Percentiles rank a stretch among this genome's conserved stretches.
These are phyloP conservation scores for Callocephalon fimbriatum DNA, from an alignment of 2,113 vertebrate genomes.

Conservation along the genomic window DNA sequence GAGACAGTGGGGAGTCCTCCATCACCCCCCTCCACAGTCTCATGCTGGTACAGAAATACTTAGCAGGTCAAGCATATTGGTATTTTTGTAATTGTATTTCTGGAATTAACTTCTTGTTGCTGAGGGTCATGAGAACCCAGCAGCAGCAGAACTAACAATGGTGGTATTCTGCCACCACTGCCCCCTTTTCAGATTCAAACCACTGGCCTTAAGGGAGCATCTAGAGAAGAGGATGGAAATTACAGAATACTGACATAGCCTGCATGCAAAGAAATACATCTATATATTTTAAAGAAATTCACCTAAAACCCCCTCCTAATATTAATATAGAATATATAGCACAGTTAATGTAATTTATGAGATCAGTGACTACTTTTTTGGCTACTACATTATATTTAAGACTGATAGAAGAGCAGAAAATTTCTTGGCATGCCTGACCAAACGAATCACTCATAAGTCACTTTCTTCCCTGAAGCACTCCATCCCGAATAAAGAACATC, in stretches of 20 bases:
- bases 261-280: background rate
- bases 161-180: conserved; percentile 33
- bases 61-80: conserved; percentile 56
- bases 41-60: conserved; percentile 50
- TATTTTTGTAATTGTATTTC: conserved; percentile 65
- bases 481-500: conserved; percentile 51
- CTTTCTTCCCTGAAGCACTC: conserved; percentile 45
- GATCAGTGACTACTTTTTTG: conserved; percentile 2
- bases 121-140: conserved; percentile 53
- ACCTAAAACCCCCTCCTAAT: background rate
- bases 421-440: conserved; percentile 43
- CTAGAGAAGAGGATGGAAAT: background rate
- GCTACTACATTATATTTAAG: background rate
- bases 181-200: background rate
- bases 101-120: conserved; percentile 52
- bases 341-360: background rate
- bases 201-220: background rate
- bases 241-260: background rate
- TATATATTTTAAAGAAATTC: background rate
- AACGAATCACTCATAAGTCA: conserved; percentile 27
- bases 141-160: conserved; percentile 47
- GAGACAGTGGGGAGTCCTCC: background rate
- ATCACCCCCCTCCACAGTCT: background rate
- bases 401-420: conserved; percentile 38
- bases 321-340: background rate